Conservation (phyloP, 2,113 vertebrate genomes). For the Brachyhypopomus occidentalis region DNA sequence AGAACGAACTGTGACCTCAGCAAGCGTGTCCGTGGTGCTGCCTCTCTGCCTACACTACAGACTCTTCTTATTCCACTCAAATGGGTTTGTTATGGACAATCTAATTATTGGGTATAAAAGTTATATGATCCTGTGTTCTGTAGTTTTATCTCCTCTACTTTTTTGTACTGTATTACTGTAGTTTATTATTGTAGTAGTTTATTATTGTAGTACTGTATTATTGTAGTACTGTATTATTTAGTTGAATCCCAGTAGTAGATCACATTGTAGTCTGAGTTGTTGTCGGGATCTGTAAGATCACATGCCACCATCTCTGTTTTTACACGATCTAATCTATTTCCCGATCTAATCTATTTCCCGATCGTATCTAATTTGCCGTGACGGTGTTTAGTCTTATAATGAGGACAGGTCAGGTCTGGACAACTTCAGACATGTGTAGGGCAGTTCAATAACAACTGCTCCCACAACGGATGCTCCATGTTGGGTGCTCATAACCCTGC, state of each 20-base stretch:
- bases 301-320: conserved; percentile 21
- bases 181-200: too few species aligned
- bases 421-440: conserved; percentile 26
- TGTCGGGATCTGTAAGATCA: background rate
- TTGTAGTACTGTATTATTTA: background rate
- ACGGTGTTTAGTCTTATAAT: conserved; percentile 22
- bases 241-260: background rate
- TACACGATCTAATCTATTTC: conserved; percentile 43
- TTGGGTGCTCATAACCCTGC: conserved; percentile 24
- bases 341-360: conserved; percentile 41
- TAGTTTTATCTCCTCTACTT: background rate
- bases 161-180: background rate
- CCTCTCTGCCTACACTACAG: background rate
- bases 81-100: background rate
- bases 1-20: background rate
- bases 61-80: background rate
- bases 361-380: conserved; percentile 20
- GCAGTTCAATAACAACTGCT: conserved; percentile 27
- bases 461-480: conserved; percentile 13
- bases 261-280: background rate
- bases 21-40: background rate
- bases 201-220: background rate
- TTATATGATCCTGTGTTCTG: background rate
- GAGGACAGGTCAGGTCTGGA: background rate
- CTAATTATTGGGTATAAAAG: background rate